phyloP scores from a whole-genome alignment of 2,113 vertebrate species.

The Cyanistes caeruleus region DNA sequence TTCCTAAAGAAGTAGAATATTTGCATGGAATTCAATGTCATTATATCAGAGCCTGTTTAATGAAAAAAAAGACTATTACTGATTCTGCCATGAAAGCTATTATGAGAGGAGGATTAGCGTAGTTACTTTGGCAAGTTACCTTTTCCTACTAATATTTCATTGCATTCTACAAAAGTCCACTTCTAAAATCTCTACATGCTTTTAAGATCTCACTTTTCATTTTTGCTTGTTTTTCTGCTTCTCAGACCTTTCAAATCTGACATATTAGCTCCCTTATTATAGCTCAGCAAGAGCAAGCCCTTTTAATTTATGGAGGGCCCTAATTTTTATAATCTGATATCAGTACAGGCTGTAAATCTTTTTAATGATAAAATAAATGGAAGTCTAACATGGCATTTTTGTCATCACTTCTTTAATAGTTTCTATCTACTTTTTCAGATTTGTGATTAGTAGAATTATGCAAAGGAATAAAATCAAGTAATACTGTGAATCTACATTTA shows the following conservation, averaged over 20 bases:
- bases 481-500: not conserved
- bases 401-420: conserved; percentile 62
- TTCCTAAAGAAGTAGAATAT: conserved; percentile 70
- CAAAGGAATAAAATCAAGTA: conserved; percentile 28
- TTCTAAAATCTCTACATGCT: conserved; percentile 40
- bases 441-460: conserved; percentile 37
- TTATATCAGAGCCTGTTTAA: conserved; percentile 41
- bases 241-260: conserved; percentile 21
- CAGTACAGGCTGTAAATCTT: conserved; percentile 61
- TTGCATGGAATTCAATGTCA: conserved; percentile 71
- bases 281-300: conserved; percentile 56
- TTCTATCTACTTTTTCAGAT: conserved; percentile 52
- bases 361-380: conserved; percentile 68
- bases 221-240: conserved; percentile 32
- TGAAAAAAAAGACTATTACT: conserved; percentile 25
- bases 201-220: conserved; percentile 68
- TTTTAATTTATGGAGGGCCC: conserved; percentile 62
- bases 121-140: conserved; percentile 58
- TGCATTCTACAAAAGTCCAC: conserved; percentile 29
- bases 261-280: conserved; percentile 38
- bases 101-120: conserved; percentile 28
- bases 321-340: conserved; percentile 68
- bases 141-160: conserved; percentile 65
- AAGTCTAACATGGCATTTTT: conserved; percentile 54
- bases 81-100: conserved; percentile 41